phyloP scores from a whole-genome alignment of 92 coral and sea anemone species.

The Meandrina meandrites region DNA sequence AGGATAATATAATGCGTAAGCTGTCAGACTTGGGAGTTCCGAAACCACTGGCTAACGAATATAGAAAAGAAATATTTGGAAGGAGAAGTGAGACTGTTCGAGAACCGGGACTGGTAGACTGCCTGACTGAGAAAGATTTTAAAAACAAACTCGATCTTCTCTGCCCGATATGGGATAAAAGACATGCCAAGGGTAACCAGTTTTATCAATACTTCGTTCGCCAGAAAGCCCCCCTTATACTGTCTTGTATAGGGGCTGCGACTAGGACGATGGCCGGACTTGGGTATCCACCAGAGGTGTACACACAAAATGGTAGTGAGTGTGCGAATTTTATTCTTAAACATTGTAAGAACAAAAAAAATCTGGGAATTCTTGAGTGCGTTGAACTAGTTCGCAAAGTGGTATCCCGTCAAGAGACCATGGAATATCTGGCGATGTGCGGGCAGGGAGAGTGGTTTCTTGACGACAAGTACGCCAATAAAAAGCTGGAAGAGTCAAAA shows the following conservation, averaged over 20 bases:
- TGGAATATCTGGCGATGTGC: slow-evolving; percentile 14
- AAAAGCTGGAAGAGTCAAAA: not conserved
- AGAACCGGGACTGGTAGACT: slow-evolving; percentile 7
- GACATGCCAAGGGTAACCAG: not conserved
- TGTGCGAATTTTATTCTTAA: slow-evolving; percentile 1
- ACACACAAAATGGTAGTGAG: slow-evolving; percentile 16
- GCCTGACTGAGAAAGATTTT: slow-evolving; percentile 4
- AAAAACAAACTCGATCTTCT: not conserved
- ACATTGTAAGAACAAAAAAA: not conserved
- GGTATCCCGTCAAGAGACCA: not conserved
- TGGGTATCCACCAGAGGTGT: not conserved
- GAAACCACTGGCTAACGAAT: not conserved
- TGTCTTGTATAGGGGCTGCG: slow-evolving; percentile 14
- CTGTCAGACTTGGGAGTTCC: not conserved
- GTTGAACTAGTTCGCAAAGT: not conserved
- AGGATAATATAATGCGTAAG: not conserved
- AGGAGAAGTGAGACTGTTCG: not conserved
- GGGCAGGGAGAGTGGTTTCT: slow-evolving; percentile 12
- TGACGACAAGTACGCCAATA: not conserved
- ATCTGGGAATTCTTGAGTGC: not conserved
- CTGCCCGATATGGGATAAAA: not conserved
- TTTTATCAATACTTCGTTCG: slow-evolving; percentile 12
- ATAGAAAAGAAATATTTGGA: slow-evolving; percentile 5
- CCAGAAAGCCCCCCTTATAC: slow-evolving; percentile 12
- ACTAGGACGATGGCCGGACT: slow-evolving; percentile 22